Evolutionary conservation across 2,888 invertebrate species (phyloP), one percentile per base, ranked within the genome.

Genomic region (Microctonus aethiopoides): DNA sequence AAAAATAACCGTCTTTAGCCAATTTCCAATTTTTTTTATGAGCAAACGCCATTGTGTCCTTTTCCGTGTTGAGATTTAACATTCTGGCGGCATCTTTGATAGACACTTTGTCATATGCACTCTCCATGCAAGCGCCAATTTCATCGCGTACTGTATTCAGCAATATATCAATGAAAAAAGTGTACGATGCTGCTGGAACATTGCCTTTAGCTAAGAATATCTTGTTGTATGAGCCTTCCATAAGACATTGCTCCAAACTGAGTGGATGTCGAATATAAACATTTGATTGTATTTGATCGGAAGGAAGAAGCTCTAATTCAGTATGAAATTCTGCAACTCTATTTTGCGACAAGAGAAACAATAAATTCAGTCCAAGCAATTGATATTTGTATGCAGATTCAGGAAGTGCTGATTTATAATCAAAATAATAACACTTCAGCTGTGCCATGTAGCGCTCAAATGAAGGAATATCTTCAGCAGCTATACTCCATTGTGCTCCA

Each of bases 211-310:
- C 92, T 66, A 92, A 83, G 74, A 87, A 87, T 83, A 94, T 93
- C 88, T 99, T 99, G 86, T 99, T 99, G 85, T 99, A 99, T 77
- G 97, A 96, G 60, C 99, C 99, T 87, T 99, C 99, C 98, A 99
- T 99, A 67, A 99, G 90, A 86, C 97, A 98, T 86, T 99, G 99
- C 82, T 99, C 99, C 81, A 99, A 90, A 9, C 96, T 95, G 11
- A 99, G 90, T 0, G 99, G 98, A 83, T 98, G 97, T 73, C 93
- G 91, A 70, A 99, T 97, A 86, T 97, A 99, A 20, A 96, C 93
- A 85, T 99, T 98, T 63, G 92, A 93, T 84, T 97, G 94, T 77
- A 99, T 94, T 66, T 95, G 94, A 84, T 96, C 95, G 4, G 95
- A 93, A 0, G 98, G 95, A 36, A 99, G 88, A 29, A 98, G 89